phyloP scores from a whole-genome alignment of 2,888 invertebrate genomes.

The Torymus tubicola region DNA sequence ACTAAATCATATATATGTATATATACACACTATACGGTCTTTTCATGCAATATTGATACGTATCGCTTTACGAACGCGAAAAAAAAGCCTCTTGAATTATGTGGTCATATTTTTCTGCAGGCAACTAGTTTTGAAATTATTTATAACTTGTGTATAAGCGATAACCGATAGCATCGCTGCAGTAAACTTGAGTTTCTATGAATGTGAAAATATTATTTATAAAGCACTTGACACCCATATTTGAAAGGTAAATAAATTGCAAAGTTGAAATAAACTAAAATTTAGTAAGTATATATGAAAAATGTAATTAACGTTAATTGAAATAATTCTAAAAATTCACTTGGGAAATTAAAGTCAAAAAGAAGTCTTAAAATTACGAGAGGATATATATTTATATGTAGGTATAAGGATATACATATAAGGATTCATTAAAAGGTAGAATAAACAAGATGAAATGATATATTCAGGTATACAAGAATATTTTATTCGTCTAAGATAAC shows the following conservation, averaged over 20 bases:
- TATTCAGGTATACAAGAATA: conserved; percentile 75
- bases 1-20: conserved; percentile 36
- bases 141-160: not conserved
- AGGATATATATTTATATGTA: not conserved
- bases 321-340: no score
- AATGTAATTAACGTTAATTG: no score
- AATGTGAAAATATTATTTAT: no score
- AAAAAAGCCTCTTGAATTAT: conserved; percentile 25
- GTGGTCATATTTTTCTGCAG: not conserved
- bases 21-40: not conserved
- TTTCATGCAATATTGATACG: conserved; percentile 44
- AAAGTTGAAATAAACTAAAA: no score
- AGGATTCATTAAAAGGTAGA: conserved; percentile 4
- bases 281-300: no score
- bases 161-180: no score
- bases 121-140: conserved; percentile 10
- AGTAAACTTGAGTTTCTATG: no score
- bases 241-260: not conserved
- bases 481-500: conserved; percentile 77
- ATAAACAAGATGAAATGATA: not conserved
- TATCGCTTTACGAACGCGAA: conserved; percentile 27
- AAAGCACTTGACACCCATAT: no score
- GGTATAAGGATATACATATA: not conserved
- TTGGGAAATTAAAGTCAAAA: no score
- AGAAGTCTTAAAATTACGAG: no score